These are phyloP conservation scores for human DNA, from an alignment of 2,113 vertebrate species.

Conservation along the genomic window DNA sequence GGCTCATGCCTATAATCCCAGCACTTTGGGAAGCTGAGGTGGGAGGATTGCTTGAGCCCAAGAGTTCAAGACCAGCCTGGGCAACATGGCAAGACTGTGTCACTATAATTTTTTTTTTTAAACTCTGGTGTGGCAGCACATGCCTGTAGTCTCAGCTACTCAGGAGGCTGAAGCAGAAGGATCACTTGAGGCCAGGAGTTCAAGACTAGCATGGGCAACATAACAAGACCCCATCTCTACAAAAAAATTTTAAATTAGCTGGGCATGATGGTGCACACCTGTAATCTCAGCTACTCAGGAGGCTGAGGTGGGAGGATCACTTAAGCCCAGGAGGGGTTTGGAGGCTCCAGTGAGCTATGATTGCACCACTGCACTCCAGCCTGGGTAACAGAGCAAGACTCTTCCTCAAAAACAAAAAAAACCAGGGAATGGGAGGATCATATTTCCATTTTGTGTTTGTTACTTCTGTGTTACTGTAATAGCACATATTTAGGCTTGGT, in stretches of 20 bases:
- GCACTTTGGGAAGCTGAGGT: background rate
- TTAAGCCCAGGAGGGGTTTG: too few relatives aligned
- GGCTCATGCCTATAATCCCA: background rate
- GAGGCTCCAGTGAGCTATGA: too few relatives aligned
- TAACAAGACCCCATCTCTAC: background rate
- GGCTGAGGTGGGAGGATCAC: too few relatives aligned
- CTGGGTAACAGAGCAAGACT: background rate
- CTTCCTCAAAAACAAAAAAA: background rate
- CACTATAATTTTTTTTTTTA: rapidly evolving
- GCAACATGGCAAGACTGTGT: background rate
- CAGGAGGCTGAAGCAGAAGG: background rate
- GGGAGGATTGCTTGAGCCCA: background rate
- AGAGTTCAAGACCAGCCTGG: background rate
- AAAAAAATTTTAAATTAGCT: background rate
- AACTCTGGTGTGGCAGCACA: rapidly evolving
- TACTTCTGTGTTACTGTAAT: background rate
- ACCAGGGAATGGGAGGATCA: background rate
- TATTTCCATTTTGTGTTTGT: background rate
- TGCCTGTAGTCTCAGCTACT: background rate
- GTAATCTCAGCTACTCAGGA: too few relatives aligned
- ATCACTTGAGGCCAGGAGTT: background rate
- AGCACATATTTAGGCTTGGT: background rate
- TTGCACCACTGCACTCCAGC: too few relatives aligned
- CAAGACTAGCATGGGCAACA: background rate
- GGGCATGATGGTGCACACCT: too few relatives aligned